A percentile compares a stretch with the other conserved stretches of the same genome.
Evolutionary conservation across 1,140 invertebrate genomes (phyloP).

Genomic region (Lepeophtheirus salmonis): DNA sequence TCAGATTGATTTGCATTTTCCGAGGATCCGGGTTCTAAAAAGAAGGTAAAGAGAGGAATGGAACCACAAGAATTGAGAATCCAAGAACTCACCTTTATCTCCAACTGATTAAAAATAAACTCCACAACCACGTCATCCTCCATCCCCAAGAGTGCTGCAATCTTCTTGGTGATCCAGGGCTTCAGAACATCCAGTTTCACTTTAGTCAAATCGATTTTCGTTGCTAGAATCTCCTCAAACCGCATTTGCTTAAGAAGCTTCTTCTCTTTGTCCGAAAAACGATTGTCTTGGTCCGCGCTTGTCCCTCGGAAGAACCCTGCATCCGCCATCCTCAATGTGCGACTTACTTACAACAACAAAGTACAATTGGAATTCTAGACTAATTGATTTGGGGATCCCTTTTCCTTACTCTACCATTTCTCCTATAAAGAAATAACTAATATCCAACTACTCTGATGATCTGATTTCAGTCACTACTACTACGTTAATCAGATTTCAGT

Average conservation of each 20-base stretch:
- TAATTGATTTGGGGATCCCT: no score
- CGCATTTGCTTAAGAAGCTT: slow-evolving; percentile 97
- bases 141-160: slow-evolving; percentile 81
- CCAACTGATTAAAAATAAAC: slow-evolving; percentile 96
- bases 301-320: slow-evolving; percentile 62
- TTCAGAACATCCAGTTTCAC: slow-evolving; percentile 93
- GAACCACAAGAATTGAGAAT: background rate
- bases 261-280: slow-evolving; percentile 98
- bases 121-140: slow-evolving; percentile 97
- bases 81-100: slow-evolving; percentile 52
- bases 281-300: slow-evolving; percentile 89
- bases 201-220: slow-evolving; percentile 96
- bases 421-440: no score
- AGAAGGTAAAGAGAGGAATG: slow-evolving; percentile 20
- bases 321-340: slow-evolving; percentile 31
- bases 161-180: slow-evolving; percentile 93
- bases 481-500: no score
- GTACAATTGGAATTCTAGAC: no score
- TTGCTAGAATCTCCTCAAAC: slow-evolving; percentile 73
- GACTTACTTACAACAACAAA: no score
- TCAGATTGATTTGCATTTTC: slow-evolving; percentile 98
- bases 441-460: no score
- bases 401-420: no score
- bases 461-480: no score
- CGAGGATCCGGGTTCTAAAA: slow-evolving; percentile 68